Conservation (phyloP, 53 echinoderm and acorn worm species). For the Patiria pectinifera region DNA sequence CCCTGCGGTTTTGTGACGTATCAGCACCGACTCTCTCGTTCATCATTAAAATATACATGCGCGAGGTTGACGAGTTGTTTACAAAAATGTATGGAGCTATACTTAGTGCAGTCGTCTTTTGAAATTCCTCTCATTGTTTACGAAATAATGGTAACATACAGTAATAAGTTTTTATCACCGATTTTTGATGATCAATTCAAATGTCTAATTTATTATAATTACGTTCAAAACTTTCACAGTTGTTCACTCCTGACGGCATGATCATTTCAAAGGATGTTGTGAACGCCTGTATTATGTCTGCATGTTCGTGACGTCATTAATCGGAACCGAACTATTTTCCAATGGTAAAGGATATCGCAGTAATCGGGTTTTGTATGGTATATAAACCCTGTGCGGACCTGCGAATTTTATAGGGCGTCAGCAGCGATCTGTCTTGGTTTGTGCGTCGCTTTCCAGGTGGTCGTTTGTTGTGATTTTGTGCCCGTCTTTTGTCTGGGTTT, state of each 20-base stretch:
- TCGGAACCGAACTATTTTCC: not conserved
- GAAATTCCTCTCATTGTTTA: not conserved
- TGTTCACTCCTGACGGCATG: not conserved
- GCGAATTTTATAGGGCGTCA: slow-evolving; percentile 6
- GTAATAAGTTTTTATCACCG: not conserved
- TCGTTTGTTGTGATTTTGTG: slow-evolving; percentile 29
- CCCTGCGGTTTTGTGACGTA: slow-evolving; percentile 29
- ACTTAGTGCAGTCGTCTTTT: not conserved
- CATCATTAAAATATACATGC: not conserved
- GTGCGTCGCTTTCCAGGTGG: not conserved
- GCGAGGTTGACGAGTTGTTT: not conserved
- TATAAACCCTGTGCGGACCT: slow-evolving; percentile 23
- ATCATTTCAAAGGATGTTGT: not conserved
- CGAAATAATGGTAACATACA: no score
- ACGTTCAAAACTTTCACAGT: not conserved
- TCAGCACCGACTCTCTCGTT: not conserved
- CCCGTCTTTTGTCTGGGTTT: not conserved
- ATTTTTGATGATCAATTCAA: not conserved
- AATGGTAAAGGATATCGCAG: slow-evolving; percentile 60
- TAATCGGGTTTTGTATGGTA: slow-evolving; percentile 52
- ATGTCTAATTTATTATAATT: not conserved
- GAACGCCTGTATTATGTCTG: not conserved
- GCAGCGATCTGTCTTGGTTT: slow-evolving; percentile 25
- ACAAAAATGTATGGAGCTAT: not conserved
- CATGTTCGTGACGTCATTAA: not conserved